Percentiles rank a stretch among this genome's conserved stretches.
Evolutionary conservation across 1,140 invertebrate species (phyloP).

Genomic region (Cyclina sinensis): DNA sequence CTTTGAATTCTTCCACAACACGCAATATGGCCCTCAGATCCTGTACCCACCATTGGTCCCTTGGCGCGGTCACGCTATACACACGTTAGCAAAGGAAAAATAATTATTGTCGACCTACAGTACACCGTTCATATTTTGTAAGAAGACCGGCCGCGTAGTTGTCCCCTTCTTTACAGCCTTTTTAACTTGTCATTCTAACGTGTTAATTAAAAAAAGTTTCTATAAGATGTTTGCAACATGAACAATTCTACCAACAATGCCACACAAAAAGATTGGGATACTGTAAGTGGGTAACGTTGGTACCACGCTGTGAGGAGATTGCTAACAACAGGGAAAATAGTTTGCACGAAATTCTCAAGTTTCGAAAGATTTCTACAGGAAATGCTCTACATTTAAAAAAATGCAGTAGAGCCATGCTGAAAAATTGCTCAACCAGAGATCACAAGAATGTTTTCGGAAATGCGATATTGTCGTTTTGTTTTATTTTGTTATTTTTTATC

Average conservation of each 20-base stretch:
- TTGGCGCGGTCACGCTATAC: conserved; percentile 34
- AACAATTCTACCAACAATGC: conserved; percentile 38
- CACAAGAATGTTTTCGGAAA: no score
- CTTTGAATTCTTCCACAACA: conserved; percentile 42
- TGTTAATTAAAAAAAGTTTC: conserved; percentile 18
- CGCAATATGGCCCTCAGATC: conserved; percentile 61
- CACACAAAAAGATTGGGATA: conserved; percentile 9
- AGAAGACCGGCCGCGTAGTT: neutral
- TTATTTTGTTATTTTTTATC: no score
- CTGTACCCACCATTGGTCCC: neutral
- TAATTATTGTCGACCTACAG: conserved; percentile 34
- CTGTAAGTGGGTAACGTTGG: no score
- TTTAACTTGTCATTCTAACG: neutral
- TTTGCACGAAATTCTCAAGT: no score
- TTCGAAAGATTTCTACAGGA: no score
- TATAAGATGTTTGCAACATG: conserved; percentile 11
- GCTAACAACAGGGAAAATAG: neutral
- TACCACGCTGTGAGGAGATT: neutral
- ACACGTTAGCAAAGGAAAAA: conserved; percentile 30
- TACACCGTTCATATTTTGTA: neutral
- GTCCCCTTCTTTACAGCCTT: neutral
- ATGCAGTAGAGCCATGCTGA: no score
- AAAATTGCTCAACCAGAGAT: no score
- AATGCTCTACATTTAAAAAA: no score
- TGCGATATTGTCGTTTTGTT: no score